Evolutionary conservation across 2,113 vertebrate genomes (phyloP), one percentile per base, ranked within the genome.

Genomic region (Chitala chitala): DNA sequence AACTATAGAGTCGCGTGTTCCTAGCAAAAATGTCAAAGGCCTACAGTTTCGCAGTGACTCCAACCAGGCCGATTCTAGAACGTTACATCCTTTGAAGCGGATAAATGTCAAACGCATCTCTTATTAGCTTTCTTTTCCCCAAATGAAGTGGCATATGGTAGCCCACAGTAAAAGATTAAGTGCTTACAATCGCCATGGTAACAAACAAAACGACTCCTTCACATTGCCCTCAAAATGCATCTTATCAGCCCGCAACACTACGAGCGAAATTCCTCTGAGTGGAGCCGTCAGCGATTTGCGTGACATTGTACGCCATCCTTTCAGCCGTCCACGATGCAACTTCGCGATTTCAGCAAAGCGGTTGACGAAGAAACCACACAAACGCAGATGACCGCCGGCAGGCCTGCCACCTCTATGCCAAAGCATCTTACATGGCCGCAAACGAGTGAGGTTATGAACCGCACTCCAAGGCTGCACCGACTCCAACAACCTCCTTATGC

Each of bases 31-130:
- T 63, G n/a, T n/a, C n/a, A n/a, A 76, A 76, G 82, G 72, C 82
- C 79, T 74, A 82, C 74, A 59, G 56, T 75, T 83, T 61, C 56
- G 77, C 69, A 70, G 75, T 69, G 69, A 64, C 71, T 73, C 22
- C 58, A 76, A 68, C 53, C 46, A 63, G 78, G 69, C 73, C 20
- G 78, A 64, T 75, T 74, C 78, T 71, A 77, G 31, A 74, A 56
- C 51, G 20, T 17, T 78, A 75, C 50, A 42, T 76, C 71, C 38
- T 79, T 80, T 13, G 31, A 75, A 72, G 22, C 42, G 54, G 69
- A 70, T 54, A 48, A 75, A 50, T 75, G 66, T 73, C 68, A 74
- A 54, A 63, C 56, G 68, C 66, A 78, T 80, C 51, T 31, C 50
- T 51, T 75, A 42, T 74, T 54, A 65, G 63, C 38, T 75, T 46